Conservation (phyloP, 2,888 invertebrate genomes). For the Thecocarcelia acutangulata region DNA sequence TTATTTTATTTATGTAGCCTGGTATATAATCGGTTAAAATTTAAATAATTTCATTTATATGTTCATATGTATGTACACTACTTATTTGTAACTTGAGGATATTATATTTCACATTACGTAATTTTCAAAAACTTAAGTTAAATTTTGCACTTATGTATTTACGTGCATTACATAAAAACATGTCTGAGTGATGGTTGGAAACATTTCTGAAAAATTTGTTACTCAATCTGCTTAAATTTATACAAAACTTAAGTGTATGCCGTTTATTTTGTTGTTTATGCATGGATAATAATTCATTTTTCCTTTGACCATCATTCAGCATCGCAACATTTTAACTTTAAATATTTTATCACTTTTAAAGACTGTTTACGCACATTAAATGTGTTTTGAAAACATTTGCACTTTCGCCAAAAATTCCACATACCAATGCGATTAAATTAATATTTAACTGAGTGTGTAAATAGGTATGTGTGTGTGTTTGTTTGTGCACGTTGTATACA, state of each 20-base stretch:
- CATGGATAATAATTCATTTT: not conserved
- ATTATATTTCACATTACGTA: no score
- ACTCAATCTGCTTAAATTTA: constrained; percentile 6
- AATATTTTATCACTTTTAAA: constrained; percentile 3
- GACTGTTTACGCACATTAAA: constrained; percentile 42
- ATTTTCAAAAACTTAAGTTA: no score
- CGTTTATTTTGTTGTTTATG: not conserved
- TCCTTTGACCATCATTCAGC: constrained; percentile 1
- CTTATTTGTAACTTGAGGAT: no score
- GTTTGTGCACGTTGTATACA: not conserved
- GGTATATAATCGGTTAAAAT: no score
- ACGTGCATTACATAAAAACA: no score
- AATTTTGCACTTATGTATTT: no score
- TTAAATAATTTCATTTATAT: no score
- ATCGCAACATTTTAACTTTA: constrained; percentile 5
- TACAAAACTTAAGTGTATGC: not conserved
- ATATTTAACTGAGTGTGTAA: constrained; percentile 1
- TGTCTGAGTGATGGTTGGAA: no score
- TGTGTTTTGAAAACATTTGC: constrained; percentile 47
- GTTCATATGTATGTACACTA: no score
- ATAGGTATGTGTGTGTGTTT: not conserved
- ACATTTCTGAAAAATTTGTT: not conserved
- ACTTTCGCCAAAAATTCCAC: constrained; percentile 58
- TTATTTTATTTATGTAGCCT: no score
- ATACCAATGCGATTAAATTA: constrained; percentile 11